Base-by-base conservation (phyloP, 2,113 vertebrate genomes). In the Perca fluviatilis region DNA sequence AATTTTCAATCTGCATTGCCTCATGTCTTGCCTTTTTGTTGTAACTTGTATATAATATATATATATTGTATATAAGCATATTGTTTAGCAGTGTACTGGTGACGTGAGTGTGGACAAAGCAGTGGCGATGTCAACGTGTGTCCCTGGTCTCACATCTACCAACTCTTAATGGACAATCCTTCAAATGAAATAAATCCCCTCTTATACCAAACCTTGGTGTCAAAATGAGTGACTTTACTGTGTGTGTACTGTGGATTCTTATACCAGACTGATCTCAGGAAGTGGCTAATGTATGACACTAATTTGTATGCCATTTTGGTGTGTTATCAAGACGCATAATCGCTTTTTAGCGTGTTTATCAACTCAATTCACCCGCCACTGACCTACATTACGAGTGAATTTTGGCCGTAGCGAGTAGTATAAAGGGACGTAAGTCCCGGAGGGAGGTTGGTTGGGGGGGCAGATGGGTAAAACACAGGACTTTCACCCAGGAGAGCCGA, bases 81-180 rank as follows among this genome's bases (percentile, higher is more conserved):
- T 21, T 68, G 51, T 70, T 15, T 15, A 30, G 15, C 53, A 4
- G 3, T 64, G 47, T 79, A n/a, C 11, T 14, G 9, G 64, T 64
- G 5, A 49, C 10, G 15, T 25, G 16, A 19, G 18, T 36, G 40
- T 60, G 15, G 3, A 16, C 14, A 16, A 47, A 46, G n/a, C 43
- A 47, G 40, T 63, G 60, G 18, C 33, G 47, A 25, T 43, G 49
- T 64, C 11, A 2, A 14, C 25, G 73, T 46, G 0, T 7, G 4
- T 65, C 16, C 54, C 19, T 47, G 40, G 15, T 9, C 74, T 51
- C 60, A 6, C 14, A 19, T 40, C 21, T 58, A 74, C 5, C 30
- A 49, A 49, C 40, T 49, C 3, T 73, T 62, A 61, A 66, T 50
- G 49, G 73, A 73, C 62, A 69, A 51, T 77, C 74, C 15, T 58